Evolutionary conservation across 2,888 invertebrate species (phyloP).

Genomic region (Tigriopus californicus): DNA sequence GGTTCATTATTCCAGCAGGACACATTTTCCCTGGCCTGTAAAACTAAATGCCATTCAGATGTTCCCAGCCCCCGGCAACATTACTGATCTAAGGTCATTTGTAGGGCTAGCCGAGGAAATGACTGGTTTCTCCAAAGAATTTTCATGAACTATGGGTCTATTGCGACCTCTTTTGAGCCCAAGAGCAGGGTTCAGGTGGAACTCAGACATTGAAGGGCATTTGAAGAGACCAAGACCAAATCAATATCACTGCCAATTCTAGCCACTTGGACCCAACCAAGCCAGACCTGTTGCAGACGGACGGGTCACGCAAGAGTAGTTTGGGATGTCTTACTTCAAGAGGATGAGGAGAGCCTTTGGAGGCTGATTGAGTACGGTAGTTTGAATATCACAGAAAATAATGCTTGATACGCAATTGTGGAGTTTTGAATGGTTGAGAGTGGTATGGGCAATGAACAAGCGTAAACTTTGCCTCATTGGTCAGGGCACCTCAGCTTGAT

Average conservation of each 20-base stretch:
- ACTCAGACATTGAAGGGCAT: background rate
- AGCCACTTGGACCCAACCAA: background rate
- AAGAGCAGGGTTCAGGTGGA: background rate
- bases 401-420: slow-evolving; percentile 15
- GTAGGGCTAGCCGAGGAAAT: background rate
- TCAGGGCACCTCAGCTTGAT: no score
- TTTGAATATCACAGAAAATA: slow-evolving; percentile 15
- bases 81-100: background rate
- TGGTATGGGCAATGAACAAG: slow-evolving; percentile 14
- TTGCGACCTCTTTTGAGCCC: no score
- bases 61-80: background rate
- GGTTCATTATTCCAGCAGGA: background rate
- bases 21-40: no score
- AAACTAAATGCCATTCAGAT: background rate
- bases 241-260: no score
- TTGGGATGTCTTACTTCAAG: no score
- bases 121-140: background rate
- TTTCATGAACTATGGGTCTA: background rate
- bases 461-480: slow-evolving; percentile 8
- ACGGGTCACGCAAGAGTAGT: background rate
- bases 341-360: no score
- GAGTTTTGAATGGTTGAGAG: slow-evolving; percentile 17
- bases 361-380: background rate
- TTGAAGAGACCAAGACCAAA: no score
- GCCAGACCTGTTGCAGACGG: background rate